These are phyloP conservation scores for Ips typographus DNA, from an alignment of 1,140 invertebrate genomes.

Conservation along the genomic window DNA sequence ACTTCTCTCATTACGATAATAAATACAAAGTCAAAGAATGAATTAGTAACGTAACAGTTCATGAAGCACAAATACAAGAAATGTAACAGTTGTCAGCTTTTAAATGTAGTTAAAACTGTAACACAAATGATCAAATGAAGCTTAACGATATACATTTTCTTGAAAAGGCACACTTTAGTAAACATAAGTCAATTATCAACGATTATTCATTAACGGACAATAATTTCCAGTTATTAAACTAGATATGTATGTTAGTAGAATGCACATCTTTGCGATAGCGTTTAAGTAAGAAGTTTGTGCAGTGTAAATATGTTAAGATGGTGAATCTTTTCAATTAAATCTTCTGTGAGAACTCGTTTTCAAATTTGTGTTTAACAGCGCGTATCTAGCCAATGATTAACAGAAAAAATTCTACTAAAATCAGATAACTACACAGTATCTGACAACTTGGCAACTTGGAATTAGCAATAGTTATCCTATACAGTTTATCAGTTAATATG, in stretches of 20 bases:
- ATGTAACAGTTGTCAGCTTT: not conserved
- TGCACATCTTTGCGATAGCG: conserved; percentile 4
- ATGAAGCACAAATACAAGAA: not conserved
- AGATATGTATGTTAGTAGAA: conserved; percentile 10
- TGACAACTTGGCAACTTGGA: no score
- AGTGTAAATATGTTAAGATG: not conserved
- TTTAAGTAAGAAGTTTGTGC: not conserved
- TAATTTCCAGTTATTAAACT: conserved; percentile 15
- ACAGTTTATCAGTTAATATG: no score
- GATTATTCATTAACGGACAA: conserved; percentile 13
- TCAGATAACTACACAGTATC: no score
- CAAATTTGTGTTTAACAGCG: conserved; percentile 5
- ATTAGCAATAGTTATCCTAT: no score
- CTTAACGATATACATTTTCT: not conserved
- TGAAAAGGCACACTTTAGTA: not conserved
- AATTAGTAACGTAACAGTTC: not conserved
- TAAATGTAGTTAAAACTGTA: conserved; percentile 4
- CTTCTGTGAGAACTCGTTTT: not conserved
- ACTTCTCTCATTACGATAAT: not conserved
- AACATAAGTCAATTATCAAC: conserved; percentile 1
- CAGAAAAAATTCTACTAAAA: no score
- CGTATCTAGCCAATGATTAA: not conserved
- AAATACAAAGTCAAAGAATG: no score
- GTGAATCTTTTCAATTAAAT: not conserved
- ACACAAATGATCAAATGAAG: not conserved